Evolutionary conservation across 2,888 invertebrate genomes (phyloP).

Genomic region (Oegoconia quadripuncta): DNA sequence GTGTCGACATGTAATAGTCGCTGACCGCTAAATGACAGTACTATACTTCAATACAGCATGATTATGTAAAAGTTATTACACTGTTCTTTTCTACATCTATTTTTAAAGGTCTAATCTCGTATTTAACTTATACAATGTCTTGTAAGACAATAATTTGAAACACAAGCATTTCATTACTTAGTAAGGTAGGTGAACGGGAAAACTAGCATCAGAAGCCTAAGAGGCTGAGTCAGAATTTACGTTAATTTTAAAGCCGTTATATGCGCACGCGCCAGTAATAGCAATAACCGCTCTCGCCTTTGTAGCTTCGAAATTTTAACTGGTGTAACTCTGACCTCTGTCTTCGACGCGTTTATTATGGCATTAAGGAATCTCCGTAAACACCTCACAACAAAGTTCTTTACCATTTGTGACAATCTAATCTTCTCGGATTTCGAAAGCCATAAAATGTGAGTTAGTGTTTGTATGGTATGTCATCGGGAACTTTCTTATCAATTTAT

Average conservation of each 20-base stretch:
- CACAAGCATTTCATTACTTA: no score
- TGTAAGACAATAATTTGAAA: not conserved
- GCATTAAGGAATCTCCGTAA: constrained; percentile 1
- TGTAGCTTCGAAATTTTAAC: constrained; percentile 32
- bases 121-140: not conserved
- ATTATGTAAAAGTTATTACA: not conserved
- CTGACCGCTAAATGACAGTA: not conserved
- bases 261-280: constrained; percentile 23
- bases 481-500: constrained; percentile 10
- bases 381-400: no score
- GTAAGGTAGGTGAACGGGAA: no score
- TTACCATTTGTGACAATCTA: not conserved
- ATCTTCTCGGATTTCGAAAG: constrained; percentile 1
- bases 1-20: constrained; percentile 4
- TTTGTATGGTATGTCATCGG: not conserved
- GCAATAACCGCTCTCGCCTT: constrained; percentile 28
- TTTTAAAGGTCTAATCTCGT: not conserved
- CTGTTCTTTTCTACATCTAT: not conserved
- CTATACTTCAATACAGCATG: not conserved
- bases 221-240: constrained; percentile 12
- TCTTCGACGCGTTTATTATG: constrained; percentile 11
- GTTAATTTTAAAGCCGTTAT: constrained; percentile 27
- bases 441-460: not conserved
- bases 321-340: constrained; percentile 31
- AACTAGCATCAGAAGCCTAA: not conserved